Evolutionary conservation across 2,113 vertebrate genomes (phyloP).

Genomic region (Meriones unguiculatus): DNA sequence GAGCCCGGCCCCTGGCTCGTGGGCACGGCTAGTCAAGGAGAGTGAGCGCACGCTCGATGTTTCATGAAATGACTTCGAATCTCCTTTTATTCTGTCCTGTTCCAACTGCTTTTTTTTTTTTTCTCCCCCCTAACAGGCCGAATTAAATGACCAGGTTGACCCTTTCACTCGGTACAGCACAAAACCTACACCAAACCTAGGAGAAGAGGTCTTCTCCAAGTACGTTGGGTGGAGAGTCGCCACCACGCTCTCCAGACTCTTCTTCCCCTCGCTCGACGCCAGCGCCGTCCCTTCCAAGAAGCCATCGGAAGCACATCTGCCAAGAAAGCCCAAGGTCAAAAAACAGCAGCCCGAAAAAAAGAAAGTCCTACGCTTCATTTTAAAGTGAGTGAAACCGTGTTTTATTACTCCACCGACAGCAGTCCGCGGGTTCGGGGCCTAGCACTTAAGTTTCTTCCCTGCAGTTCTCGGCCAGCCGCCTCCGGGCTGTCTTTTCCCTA

Average conservation of each 20-base stretch:
- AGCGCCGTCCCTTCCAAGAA: neutral
- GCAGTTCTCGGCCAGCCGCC: neutral
- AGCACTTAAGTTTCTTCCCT: slow-evolving; percentile 24
- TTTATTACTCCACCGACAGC: neutral
- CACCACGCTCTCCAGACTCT: slow-evolving; percentile 72
- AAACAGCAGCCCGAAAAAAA: neutral
- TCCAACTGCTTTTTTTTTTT: neutral
- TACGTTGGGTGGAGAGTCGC: slow-evolving; percentile 74
- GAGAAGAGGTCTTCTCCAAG: slow-evolving; percentile 45
- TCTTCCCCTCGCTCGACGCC: slow-evolving; percentile 59
- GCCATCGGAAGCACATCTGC: neutral
- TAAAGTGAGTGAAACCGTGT: slow-evolving; percentile 51
- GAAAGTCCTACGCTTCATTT: neutral
- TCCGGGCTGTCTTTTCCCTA: neutral
- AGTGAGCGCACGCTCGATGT: neutral
- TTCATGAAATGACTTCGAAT: slow-evolving; percentile 19
- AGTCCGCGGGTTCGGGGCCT: neutral
- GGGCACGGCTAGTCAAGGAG: neutral
- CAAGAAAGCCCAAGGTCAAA: neutral
- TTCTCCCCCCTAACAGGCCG: slow-evolving; percentile 71
- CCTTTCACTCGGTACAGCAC: slow-evolving; percentile 57
- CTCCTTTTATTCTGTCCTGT: slow-evolving; percentile 9
- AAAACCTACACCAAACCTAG: slow-evolving; percentile 57
- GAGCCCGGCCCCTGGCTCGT: too few relatives aligned
- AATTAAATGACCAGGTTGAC: slow-evolving; percentile 78